phyloP scores from a whole-genome alignment of 1,140 invertebrate species.

The Hyles euphorbiae region DNA sequence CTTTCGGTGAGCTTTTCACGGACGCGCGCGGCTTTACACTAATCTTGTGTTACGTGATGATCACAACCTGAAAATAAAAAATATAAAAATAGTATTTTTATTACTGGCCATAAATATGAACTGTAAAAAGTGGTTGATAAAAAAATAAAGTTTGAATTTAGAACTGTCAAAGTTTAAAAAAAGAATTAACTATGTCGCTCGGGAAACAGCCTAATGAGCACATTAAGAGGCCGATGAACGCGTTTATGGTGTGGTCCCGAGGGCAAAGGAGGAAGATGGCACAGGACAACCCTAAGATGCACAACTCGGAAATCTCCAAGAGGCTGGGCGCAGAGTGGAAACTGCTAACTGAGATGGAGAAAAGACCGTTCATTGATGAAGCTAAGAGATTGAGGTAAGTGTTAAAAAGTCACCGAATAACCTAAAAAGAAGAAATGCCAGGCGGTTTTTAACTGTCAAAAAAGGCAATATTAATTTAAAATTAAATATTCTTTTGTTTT shows the following conservation, averaged over 20 bases:
- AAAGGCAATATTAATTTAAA: too few species aligned
- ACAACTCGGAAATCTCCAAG: conserved; percentile 96
- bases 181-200: conserved; percentile 49
- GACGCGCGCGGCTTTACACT: conserved; percentile 37
- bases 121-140: background rate
- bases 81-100: background rate
- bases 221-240: conserved; percentile 94
- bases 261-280: conserved; percentile 96
- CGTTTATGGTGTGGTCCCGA: conserved; percentile 95
- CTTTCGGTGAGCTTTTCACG: conserved; percentile 65
- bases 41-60: conserved; percentile 9
- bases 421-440: too few species aligned
- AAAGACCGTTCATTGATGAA: conserved; percentile 97
- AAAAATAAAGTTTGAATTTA: conserved; percentile 4
- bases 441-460: too few species aligned
- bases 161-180: background rate
- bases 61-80: background rate
- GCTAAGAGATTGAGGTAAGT: conserved; percentile 94
- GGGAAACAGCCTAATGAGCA: conserved; percentile 78
- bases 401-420: background rate
- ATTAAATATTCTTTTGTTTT: too few species aligned
- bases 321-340: conserved; percentile 94
- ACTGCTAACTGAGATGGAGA: conserved; percentile 89
- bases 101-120: conserved; percentile 2
- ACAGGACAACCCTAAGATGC: conserved; percentile 98